These are phyloP conservation scores for Apotomis turbidana DNA, from an alignment of 2,888 invertebrate species.

Conservation along the genomic window DNA sequence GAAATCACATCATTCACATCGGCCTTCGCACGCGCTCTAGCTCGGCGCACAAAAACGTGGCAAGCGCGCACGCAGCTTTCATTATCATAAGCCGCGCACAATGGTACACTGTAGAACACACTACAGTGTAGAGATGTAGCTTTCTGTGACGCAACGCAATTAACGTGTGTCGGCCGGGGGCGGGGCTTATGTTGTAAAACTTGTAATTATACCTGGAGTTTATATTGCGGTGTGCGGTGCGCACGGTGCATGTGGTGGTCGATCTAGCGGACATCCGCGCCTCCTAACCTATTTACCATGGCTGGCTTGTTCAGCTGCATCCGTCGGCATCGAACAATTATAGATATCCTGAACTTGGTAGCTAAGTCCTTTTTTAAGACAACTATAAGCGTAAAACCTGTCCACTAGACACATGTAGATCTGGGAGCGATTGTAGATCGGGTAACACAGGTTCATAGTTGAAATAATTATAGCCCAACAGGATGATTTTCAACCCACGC, in stretches of 20 bases:
- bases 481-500: no score
- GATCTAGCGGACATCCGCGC: neutral
- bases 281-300: slow-evolving; percentile 5
- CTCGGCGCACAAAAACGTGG: slow-evolving; percentile 22
- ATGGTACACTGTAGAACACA: neutral
- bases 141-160: slow-evolving; percentile 14
- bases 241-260: neutral
- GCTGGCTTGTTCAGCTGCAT: neutral
- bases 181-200: slow-evolving; percentile 10
- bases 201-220: slow-evolving; percentile 31
- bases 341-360: neutral
- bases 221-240: slow-evolving; percentile 8
- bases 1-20: neutral
- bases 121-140: neutral
- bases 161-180: neutral
- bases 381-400: no score
- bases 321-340: neutral
- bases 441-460: no score
- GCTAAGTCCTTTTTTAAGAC: neutral
- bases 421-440: no score
- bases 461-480: no score
- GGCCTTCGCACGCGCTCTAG: slow-evolving; percentile 8
- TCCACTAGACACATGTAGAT: no score
- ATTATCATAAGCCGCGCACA: slow-evolving; percentile 16
- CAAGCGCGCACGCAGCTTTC: slow-evolving; percentile 15